A percentile compares a stretch with the other conserved stretches of the same genome.
Conservation (phyloP, 1,140 invertebrate species). For the Drosophila busckii region DNA sequence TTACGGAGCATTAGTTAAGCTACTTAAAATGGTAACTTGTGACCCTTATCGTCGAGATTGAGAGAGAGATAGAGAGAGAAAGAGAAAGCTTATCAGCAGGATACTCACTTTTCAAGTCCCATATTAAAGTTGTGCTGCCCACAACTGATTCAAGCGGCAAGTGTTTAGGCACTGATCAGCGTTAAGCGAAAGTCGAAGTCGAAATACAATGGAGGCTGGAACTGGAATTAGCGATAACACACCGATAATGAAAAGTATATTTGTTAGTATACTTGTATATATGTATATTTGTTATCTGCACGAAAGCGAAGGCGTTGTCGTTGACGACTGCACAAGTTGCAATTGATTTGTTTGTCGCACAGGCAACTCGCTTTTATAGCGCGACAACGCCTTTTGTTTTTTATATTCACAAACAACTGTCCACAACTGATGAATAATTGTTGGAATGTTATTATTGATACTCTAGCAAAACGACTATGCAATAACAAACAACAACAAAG, state of each 20-base stretch:
- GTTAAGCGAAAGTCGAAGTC: constrained; percentile 2
- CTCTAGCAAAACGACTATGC: constrained; percentile 33
- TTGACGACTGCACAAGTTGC: constrained; percentile 7
- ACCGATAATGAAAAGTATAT: constrained; percentile 24
- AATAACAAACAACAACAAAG: constrained; percentile 22
- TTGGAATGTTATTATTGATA: constrained; percentile 44
- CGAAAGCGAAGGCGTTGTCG: not conserved
- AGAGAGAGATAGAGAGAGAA: not conserved
- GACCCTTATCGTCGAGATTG: not conserved
- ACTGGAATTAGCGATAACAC: constrained; percentile 49
- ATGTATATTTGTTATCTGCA: constrained; percentile 9
- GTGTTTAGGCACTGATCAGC: constrained; percentile 43
- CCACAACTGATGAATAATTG: constrained; percentile 55
- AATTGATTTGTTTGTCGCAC: constrained; percentile 21
- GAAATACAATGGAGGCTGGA: constrained; percentile 25
- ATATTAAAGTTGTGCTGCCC: constrained; percentile 15
- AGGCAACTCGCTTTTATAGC: constrained; percentile 31
- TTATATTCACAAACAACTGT: constrained; percentile 28
- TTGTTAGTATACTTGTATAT: not conserved
- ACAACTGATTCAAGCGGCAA: constrained; percentile 51
- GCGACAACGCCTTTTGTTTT: constrained; percentile 16
- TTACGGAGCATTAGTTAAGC: not conserved
- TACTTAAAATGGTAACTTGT: constrained; percentile 9
- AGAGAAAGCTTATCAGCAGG: not conserved
- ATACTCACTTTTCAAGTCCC: constrained; percentile 66